Evolutionary conservation across 2,113 vertebrate genomes (phyloP).

Genomic region (Ellobius talpinus): DNA sequence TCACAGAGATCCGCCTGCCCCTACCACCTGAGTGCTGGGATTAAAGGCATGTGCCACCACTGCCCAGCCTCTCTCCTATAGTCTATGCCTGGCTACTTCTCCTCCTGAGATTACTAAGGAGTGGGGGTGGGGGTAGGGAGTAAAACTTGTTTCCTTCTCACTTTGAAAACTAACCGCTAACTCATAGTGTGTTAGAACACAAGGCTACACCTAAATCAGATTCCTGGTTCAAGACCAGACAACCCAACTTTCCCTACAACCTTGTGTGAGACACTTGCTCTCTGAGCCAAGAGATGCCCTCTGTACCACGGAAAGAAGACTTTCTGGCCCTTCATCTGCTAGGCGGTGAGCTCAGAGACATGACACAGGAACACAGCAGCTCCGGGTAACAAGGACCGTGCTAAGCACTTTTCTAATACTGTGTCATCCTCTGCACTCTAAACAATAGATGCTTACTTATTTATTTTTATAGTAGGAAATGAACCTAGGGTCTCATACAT

Average conservation of each 20-base stretch:
- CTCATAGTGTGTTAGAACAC: no score
- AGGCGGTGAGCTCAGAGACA: background rate
- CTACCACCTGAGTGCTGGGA: no score
- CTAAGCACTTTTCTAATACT: background rate
- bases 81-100: background rate
- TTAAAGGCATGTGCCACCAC: no score
- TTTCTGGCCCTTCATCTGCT: background rate
- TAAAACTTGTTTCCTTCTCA: background rate
- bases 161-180: background rate
- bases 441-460: background rate
- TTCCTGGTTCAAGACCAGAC: background rate
- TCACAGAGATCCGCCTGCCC: no score
- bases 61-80: background rate
- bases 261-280: background rate
- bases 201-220: background rate
- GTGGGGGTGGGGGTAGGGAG: no score
- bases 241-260: background rate
- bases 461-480: background rate
- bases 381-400: background rate
- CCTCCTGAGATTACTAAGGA: no score
- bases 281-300: background rate
- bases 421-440: background rate
- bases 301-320: background rate
- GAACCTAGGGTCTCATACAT: background rate
- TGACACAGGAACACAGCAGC: background rate